phyloP scores from a whole-genome alignment of 2,888 invertebrate species.

The Dyspetes luteomarginatus region DNA sequence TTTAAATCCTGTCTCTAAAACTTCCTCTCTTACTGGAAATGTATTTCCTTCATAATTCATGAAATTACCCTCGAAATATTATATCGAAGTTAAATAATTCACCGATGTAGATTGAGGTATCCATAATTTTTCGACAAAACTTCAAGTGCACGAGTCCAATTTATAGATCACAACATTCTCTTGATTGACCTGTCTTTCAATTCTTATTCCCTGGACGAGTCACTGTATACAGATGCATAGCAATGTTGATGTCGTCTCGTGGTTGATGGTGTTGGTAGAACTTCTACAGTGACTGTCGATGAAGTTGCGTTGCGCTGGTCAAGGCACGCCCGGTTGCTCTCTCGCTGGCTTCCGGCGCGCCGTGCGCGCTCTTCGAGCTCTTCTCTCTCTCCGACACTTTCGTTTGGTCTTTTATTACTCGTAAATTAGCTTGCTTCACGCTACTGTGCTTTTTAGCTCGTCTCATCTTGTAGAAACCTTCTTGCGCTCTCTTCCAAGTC shows the following conservation, averaged over 20 bases:
- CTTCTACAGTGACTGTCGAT: constrained; percentile 61
- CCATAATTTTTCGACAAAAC: too few species aligned
- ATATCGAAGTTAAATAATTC: too few species aligned
- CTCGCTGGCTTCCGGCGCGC: constrained; percentile 78
- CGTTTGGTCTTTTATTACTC: constrained; percentile 63
- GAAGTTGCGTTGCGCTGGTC: constrained; percentile 80
- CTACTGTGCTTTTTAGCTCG: constrained; percentile 61
- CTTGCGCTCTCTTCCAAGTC: constrained; percentile 16
- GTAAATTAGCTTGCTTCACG: constrained; percentile 66
- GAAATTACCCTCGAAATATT: too few species aligned
- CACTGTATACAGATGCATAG: neutral
- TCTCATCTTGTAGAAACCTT: constrained; percentile 47
- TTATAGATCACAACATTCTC: too few species aligned
- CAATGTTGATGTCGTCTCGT: neutral
- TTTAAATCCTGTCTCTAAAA: too few species aligned
- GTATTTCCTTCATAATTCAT: too few species aligned
- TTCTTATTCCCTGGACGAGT: constrained; percentile 8
- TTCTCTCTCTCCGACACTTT: constrained; percentile 50
- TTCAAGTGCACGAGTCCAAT: too few species aligned
- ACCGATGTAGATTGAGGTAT: too few species aligned
- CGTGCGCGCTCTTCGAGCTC: constrained; percentile 68
- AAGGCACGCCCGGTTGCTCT: constrained; percentile 80
- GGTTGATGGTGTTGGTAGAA: neutral
- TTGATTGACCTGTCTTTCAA: constrained; percentile 21
- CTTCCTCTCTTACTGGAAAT: too few species aligned